phyloP scores from a whole-genome alignment of 2,797 vertebrate species.

The Pseudotriccus pelzelni region DNA sequence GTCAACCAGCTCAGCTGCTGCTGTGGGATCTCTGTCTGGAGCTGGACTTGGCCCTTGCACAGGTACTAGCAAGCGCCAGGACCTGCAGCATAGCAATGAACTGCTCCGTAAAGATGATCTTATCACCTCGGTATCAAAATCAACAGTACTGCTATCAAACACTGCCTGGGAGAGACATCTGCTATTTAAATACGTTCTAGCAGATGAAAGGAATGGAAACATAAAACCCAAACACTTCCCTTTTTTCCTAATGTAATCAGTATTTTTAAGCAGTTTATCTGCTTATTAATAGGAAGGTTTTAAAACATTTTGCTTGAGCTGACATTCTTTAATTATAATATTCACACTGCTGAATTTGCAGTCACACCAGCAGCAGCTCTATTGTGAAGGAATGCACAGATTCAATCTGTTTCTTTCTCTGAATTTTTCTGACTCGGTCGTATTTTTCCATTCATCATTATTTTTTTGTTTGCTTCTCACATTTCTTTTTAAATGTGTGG shows the following conservation, averaged over 20 bases:
- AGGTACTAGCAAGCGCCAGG: neutral
- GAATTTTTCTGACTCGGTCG: conserved; percentile 51
- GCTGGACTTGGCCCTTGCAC: accelerated
- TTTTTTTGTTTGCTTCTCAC: conserved; percentile 57
- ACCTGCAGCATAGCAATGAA: neutral
- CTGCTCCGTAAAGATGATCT: neutral
- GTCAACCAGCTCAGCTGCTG: neutral
- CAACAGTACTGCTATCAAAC: neutral
- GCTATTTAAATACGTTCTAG: conserved; percentile 39
- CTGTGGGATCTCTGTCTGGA: neutral
- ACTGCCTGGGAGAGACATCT: conserved; percentile 40
- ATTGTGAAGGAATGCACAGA: conserved; percentile 21
- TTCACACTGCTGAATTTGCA: conserved; percentile 62
- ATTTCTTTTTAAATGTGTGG: conserved; percentile 27
- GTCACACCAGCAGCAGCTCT: conserved; percentile 40
- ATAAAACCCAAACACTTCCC: conserved; percentile 16
- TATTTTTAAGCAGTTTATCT: conserved; percentile 61
- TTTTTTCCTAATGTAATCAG: conserved; percentile 35
- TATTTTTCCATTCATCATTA: conserved; percentile 37
- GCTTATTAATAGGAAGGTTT: conserved; percentile 58
- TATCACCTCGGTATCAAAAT: neutral
- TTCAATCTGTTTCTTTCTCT: conserved; percentile 63
- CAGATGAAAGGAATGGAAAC: conserved; percentile 40
- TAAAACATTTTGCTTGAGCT: conserved; percentile 64
- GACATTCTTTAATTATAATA: conserved; percentile 62